Conservation (phyloP, 2,797 vertebrate species). For the Neolamprologus multifasciatus region DNA sequence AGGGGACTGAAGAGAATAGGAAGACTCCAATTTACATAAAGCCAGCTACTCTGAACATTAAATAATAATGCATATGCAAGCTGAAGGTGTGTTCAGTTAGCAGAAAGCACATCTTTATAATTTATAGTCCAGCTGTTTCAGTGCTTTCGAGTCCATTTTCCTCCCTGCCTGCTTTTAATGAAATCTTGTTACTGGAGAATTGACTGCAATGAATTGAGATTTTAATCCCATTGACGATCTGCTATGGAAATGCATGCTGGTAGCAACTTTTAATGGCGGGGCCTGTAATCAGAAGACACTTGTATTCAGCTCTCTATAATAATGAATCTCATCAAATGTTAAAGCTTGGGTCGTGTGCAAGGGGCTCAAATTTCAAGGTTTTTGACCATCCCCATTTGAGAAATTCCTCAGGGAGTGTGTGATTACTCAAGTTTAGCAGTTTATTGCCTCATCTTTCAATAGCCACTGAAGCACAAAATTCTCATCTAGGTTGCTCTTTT, state of each 20-base stretch:
- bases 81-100: conserved; percentile 98
- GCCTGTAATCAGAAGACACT: conserved; percentile 95
- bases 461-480: conserved; percentile 99
- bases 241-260: conserved; percentile 88
- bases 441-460: conserved; percentile 99
- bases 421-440: conserved; percentile 99
- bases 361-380: conserved; percentile 95
- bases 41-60: conserved; percentile 94
- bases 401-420: conserved; percentile 94
- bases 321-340: conserved; percentile 98
- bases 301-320: conserved; percentile 91
- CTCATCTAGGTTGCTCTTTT: conserved; percentile 95
- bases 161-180: conserved; percentile 96
- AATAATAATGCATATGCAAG: conserved; percentile 98
- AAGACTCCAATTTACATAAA: conserved; percentile 98
- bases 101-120: conserved; percentile 99
- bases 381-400: conserved; percentile 95
- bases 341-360: conserved; percentile 80
- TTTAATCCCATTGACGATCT: conserved; percentile 97
- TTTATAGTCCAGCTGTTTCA: conserved; percentile 99
- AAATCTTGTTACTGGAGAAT: conserved; percentile 99
- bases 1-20: conserved; percentile 84
- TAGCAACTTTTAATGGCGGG: conserved; percentile 93
- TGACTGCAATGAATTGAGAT: conserved; percentile 98
- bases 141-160: conserved; percentile 93